Percentiles rank a stretch among this genome's conserved stretches.
Evolutionary conservation across 2,888 invertebrate species (phyloP).

Genomic region (Gandaritis pyraliata): DNA sequence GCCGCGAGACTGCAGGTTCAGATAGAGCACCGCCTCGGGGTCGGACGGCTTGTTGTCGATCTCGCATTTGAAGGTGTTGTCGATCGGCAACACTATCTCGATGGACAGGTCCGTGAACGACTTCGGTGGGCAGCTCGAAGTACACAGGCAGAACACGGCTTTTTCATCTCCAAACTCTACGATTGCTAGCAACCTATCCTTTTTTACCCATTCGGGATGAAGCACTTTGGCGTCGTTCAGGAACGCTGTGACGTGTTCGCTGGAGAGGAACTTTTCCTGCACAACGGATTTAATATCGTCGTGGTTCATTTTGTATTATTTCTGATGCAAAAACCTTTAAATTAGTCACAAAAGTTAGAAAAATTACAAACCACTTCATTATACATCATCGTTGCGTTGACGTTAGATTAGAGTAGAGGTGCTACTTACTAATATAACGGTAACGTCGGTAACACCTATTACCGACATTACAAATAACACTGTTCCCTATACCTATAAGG

Average conservation of each 20-base stretch:
- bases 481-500: too few species aligned
- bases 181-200: constrained; percentile 75
- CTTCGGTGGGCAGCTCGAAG: constrained; percentile 87
- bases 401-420: too few species aligned
- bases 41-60: constrained; percentile 86
- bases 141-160: constrained; percentile 79
- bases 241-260: constrained; percentile 77
- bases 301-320: constrained; percentile 74
- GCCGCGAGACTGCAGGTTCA: constrained; percentile 76
- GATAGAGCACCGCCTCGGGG: constrained; percentile 78
- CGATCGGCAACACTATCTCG: constrained; percentile 92
- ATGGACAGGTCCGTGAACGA: constrained; percentile 91
- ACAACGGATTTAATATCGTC: constrained; percentile 77
- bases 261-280: constrained; percentile 79
- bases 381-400: constrained; percentile 50
- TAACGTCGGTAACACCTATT: too few species aligned
- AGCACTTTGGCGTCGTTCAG: constrained; percentile 77
- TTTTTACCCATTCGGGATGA: constrained; percentile 77
- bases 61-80: constrained; percentile 91
- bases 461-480: too few species aligned
- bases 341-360: constrained; percentile 30
- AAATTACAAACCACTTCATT: constrained; percentile 26
- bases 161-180: constrained; percentile 81
- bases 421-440: too few species aligned
- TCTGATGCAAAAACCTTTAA: constrained; percentile 40